These are phyloP conservation scores for Salvelinus sp. DNA, from an alignment of 2,113 vertebrate genomes.

Conservation along the genomic window DNA sequence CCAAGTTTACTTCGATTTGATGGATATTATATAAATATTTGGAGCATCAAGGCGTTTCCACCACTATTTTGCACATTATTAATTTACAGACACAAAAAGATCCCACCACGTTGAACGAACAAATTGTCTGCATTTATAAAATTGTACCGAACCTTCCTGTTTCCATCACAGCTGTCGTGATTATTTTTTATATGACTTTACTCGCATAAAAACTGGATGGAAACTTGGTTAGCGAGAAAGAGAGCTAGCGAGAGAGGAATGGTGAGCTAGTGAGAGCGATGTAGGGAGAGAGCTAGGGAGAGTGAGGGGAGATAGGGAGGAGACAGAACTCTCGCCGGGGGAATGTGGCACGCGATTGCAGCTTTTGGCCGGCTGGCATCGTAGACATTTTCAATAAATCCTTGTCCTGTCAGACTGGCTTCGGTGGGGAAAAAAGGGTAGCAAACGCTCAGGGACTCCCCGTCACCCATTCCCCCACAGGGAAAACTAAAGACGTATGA, in stretches of 20 bases:
- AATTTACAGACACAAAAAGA: no score
- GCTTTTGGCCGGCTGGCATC: constrained; percentile 2
- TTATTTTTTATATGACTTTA: no score
- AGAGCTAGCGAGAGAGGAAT: background rate
- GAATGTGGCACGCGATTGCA: background rate
- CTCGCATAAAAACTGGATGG: no score
- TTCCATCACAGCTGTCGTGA: no score
- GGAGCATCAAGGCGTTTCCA: no score
- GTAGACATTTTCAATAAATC: constrained; percentile 15
- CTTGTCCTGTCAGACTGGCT: background rate
- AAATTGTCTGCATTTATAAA: no score
- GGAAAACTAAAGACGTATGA: no score
- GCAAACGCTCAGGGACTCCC: background rate
- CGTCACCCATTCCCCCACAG: background rate
- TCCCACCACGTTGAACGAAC: background rate
- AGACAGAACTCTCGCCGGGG: background rate
- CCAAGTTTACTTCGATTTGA: no score
- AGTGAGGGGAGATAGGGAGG: background rate
- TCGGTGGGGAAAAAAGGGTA: background rate
- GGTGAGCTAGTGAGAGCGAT: background rate
- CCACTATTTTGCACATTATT: no score
- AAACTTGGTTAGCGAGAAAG: background rate
- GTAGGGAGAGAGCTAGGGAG: background rate
- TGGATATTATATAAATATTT: no score
- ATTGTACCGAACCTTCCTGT: no score